Conservation (phyloP, 2,113 vertebrate species). For the Typhlomys cinereus region DNA sequence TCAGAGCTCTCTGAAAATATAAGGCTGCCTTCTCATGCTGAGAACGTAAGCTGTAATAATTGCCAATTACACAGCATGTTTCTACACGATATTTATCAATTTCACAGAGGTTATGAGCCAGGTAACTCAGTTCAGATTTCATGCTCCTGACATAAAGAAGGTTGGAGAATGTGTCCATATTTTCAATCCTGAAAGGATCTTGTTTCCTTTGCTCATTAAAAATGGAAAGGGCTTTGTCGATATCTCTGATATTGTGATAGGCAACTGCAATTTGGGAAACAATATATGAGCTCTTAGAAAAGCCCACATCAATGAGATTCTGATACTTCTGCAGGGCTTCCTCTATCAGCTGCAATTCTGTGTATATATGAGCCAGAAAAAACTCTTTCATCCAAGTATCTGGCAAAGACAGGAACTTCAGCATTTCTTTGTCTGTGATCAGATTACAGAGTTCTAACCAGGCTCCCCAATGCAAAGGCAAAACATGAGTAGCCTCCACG, state of each 20-base stretch:
- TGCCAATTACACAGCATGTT: conserved; percentile 99
- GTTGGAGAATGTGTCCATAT: conserved; percentile 99
- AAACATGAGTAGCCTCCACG: conserved; percentile 93
- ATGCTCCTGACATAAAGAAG: conserved; percentile 98
- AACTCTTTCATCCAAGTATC: conserved; percentile 99
- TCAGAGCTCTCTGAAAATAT: conserved; percentile 98
- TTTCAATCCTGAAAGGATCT: conserved; percentile 98
- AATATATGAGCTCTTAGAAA: conserved; percentile 98
- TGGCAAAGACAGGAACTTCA: conserved; percentile 97
- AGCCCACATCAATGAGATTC: conserved; percentile 96
- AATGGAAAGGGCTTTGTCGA: conserved; percentile 97
- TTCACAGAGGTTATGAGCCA: conserved; percentile 98
- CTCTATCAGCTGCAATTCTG: conserved; percentile 98
- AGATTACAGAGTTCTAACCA: conserved; percentile 99
- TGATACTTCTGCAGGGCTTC: conserved; percentile 99
- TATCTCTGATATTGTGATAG: conserved; percentile 99
- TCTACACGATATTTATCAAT: conserved; percentile 99
- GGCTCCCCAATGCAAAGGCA: conserved; percentile 98
- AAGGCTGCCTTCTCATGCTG: conserved; percentile 99
- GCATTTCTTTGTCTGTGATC: conserved; percentile 98
- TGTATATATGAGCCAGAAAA: conserved; percentile 99
- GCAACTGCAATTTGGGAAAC: conserved; percentile 99
- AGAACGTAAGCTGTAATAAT: conserved; percentile 98
- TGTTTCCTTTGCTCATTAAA: conserved; percentile 97
- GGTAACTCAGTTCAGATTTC: conserved; percentile 98